Evolutionary conservation across 2,113 vertebrate genomes (phyloP).

Genomic region (Tachysurus fulvidraco): DNA sequence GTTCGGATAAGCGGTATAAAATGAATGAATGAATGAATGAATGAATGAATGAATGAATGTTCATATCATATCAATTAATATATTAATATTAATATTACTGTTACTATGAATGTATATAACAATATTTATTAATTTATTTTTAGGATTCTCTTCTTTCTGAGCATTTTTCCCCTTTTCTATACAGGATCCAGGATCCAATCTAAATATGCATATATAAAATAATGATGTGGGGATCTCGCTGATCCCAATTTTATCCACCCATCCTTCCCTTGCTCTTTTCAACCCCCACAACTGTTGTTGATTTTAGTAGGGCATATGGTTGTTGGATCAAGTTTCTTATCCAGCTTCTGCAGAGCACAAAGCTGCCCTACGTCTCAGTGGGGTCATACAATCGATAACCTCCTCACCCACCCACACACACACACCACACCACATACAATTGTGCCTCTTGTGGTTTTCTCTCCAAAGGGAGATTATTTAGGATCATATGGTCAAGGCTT

Average conservation of each 20-base stretch:
- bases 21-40: no score
- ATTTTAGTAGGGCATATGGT: constrained; percentile 34
- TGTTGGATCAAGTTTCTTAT: constrained; percentile 36
- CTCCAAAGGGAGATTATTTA: constrained; percentile 12
- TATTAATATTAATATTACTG: no score
- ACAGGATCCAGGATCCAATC: neutral
- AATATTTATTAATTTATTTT: no score
- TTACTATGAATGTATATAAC: no score
- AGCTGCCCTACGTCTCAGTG: constrained; percentile 3
- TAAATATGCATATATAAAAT: neutral
- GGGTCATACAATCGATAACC: constrained; percentile 30
- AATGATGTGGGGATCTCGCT: neutral
- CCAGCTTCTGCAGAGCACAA: constrained; percentile 15
- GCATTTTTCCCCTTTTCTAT: neutral
- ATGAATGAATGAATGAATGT: no score
- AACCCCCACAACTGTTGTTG: neutral
- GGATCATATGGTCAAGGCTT: constrained; percentile 22
- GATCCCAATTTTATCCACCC: neutral
- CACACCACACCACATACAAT: constrained; percentile 2
- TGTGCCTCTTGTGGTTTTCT: neutral
- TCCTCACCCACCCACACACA: neutral
- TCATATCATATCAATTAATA: no score
- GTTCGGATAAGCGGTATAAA: no score
- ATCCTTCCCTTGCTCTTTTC: neutral
- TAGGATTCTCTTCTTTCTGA: neutral